Base-by-base conservation (phyloP, 1,140 invertebrate genomes). In the Acromyrmex heyeri region DNA sequence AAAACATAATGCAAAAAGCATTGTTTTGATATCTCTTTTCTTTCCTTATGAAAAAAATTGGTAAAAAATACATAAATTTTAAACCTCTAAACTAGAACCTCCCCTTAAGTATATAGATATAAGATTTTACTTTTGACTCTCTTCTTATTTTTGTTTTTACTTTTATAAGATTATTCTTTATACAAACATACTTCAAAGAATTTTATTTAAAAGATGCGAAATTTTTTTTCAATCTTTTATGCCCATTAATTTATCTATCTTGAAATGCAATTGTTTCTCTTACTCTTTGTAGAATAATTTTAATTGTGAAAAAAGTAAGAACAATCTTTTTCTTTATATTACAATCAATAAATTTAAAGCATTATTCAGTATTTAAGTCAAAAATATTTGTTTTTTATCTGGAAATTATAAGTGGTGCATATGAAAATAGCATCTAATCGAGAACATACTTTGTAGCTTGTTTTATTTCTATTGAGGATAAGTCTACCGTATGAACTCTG, bases 381-480 rank as follows among this genome's bases (percentile, higher is more conserved):
- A 75, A 73, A 50, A 83, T 73, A 75, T 83, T 73, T 75, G 27
- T 6, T 18, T 14, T 21, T 73, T 62, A 82, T 73, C 24, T 30
- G 38, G 14, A 83, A 75, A 61, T 83, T 57, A 12, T 27, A 75
- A 44, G 14, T 34, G 18, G 0, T 18, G 48, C 7, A 27, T 38
- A 57, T 24, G 8, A 6, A 61, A 24, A 62, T 50, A 75, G 44
- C 44, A 61, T 61, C 53, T 30, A 70, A 83, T 75, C 24, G 27
- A 83, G 61, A 38, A 75, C 55, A 73, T 8, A 12, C 12, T 75
- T 38, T 16, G 27, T 12, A 50, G 79, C 69, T 75, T 82, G 24
- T 82, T 75, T 61, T 69, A 83, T 44, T 79, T 0, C 55, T 73
- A 73, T 83, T 62, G 79, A 75, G 27, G 14, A 61, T 30, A 83